These are phyloP conservation scores for Coelopa frigida DNA, from an alignment of 1,140 invertebrate species.

Conservation along the genomic window DNA sequence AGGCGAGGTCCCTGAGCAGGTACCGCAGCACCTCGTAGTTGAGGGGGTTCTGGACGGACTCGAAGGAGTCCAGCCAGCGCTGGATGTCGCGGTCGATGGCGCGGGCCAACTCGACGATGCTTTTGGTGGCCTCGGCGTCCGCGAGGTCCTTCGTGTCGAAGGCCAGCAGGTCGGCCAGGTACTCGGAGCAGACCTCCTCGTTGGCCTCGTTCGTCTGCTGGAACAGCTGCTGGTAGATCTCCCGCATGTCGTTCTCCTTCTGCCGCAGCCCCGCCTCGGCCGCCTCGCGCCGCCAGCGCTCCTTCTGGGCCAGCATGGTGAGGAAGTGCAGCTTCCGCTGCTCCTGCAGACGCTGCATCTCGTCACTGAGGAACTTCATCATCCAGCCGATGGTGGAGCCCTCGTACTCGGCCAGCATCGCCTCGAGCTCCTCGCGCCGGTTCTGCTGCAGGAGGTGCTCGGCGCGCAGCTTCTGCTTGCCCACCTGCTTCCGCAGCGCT, in stretches of 20 bases:
- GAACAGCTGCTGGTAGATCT: slow-evolving; percentile 65
- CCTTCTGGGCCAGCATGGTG: slow-evolving; percentile 57
- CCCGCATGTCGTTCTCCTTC: slow-evolving; percentile 53
- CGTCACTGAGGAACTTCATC: slow-evolving; percentile 49
- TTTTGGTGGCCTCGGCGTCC: slow-evolving; percentile 49
- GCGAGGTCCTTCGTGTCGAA: slow-evolving; percentile 54
- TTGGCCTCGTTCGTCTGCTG: slow-evolving; percentile 46
- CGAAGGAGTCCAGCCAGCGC: slow-evolving; percentile 46
- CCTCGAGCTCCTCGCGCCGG: slow-evolving; percentile 22
- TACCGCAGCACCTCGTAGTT: slow-evolving; percentile 39
- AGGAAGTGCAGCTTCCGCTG: slow-evolving; percentile 62
- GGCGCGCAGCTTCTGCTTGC: slow-evolving; percentile 2
- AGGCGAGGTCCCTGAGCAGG: slow-evolving; percentile 18
- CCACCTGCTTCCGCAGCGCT: too few species aligned
- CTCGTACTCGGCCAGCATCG: slow-evolving; percentile 27
- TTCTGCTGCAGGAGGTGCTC: slow-evolving; percentile 18
- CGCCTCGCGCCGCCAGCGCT: slow-evolving; percentile 57
- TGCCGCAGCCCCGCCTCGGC: slow-evolving; percentile 59
- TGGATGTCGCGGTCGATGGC: slow-evolving; percentile 49
- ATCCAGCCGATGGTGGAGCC: slow-evolving; percentile 32
- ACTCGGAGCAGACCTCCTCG: slow-evolving; percentile 54
- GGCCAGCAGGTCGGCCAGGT: slow-evolving; percentile 57
- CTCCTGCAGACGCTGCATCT: slow-evolving; percentile 59
- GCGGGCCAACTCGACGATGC: slow-evolving; percentile 51
- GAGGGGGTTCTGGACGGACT: slow-evolving; percentile 30